phyloP scores from a whole-genome alignment of 2,113 vertebrate species.

The Pholis gunnellus region DNA sequence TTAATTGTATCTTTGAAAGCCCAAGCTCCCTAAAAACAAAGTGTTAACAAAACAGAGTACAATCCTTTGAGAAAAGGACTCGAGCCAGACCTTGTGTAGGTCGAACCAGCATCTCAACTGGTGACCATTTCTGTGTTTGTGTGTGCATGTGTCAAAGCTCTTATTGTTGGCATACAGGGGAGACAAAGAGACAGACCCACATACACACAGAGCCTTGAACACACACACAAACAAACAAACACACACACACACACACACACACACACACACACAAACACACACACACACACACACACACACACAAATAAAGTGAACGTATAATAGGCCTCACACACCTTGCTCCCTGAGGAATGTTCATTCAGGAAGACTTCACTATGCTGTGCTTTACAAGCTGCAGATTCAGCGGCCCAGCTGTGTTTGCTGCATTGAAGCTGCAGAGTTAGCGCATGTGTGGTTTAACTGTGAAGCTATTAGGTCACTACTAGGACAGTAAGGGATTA shows the following conservation, averaged over 20 bases:
- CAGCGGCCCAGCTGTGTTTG: slow-evolving; percentile 38
- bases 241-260: slow-evolving; percentile 27
- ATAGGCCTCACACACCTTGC: slow-evolving; percentile 39
- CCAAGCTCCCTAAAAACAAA: background rate
- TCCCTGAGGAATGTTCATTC: slow-evolving; percentile 29
- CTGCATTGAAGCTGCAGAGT: slow-evolving; percentile 40
- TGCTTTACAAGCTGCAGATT: slow-evolving; percentile 40
- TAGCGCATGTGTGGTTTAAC: slow-evolving; percentile 28
- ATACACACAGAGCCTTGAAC: background rate
- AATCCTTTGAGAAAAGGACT: slow-evolving; percentile 1
- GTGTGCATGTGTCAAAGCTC: slow-evolving; percentile 61
- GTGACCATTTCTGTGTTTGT: slow-evolving; percentile 26
- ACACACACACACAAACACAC: slow-evolving; percentile 18
- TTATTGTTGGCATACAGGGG: slow-evolving; percentile 66
- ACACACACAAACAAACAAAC: slow-evolving; percentile 25
- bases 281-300: slow-evolving; percentile 26
- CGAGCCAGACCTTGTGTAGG: background rate
- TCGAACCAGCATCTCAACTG: slow-evolving; percentile 21
- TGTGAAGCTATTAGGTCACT: slow-evolving; percentile 52
- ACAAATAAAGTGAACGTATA: slow-evolving; percentile 12
- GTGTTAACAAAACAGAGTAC: background rate
- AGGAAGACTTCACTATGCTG: background rate
- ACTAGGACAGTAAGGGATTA: slow-evolving; percentile 69
- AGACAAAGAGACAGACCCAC: slow-evolving; percentile 60
- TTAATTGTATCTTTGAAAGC: slow-evolving; percentile 12